These are phyloP conservation scores for Drosophila nikananu DNA, from an alignment of 1,140 invertebrate species.

Conservation along the genomic window DNA sequence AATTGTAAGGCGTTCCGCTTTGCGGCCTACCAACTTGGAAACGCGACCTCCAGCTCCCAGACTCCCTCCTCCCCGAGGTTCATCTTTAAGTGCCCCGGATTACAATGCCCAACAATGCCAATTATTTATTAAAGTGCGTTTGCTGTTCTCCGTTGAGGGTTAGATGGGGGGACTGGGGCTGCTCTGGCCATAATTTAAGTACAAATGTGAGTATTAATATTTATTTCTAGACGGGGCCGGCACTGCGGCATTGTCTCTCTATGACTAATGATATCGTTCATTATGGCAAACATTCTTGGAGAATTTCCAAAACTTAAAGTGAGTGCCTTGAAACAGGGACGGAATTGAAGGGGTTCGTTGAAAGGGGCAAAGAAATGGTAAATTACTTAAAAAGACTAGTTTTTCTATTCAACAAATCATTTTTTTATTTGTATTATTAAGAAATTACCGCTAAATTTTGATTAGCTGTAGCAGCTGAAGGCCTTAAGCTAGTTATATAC, in stretches of 20 bases:
- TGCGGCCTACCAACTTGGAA: constrained; percentile 27
- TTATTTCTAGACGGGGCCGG: constrained; percentile 39
- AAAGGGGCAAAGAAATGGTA: background rate
- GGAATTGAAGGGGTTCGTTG: constrained; percentile 2
- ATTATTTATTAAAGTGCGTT: constrained; percentile 81
- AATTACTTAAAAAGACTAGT: background rate
- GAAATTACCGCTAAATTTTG: no score
- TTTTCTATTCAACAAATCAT: no score
- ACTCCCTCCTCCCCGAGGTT: constrained; percentile 1
- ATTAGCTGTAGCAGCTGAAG: no score
- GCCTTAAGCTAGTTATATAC: no score
- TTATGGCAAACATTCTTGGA: constrained; percentile 82
- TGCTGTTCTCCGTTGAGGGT: background rate
- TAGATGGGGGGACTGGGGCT: background rate
- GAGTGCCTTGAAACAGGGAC: constrained; percentile 27
- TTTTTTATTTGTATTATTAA: no score
- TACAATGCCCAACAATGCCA: constrained; percentile 74
- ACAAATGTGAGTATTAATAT: constrained; percentile 57
- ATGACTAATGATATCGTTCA: constrained; percentile 84
- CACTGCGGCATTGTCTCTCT: constrained; percentile 71
- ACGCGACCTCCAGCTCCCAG: constrained; percentile 1
- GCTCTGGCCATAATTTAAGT: constrained; percentile 40
- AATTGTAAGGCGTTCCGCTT: constrained; percentile 77
- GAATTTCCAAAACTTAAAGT: constrained; percentile 68
- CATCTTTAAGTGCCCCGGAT: constrained; percentile 57